Evolutionary conservation across 2,888 invertebrate genomes (phyloP), one percentile per base, ranked within the genome.

Genomic region (Brassicogethes aeneus): DNA sequence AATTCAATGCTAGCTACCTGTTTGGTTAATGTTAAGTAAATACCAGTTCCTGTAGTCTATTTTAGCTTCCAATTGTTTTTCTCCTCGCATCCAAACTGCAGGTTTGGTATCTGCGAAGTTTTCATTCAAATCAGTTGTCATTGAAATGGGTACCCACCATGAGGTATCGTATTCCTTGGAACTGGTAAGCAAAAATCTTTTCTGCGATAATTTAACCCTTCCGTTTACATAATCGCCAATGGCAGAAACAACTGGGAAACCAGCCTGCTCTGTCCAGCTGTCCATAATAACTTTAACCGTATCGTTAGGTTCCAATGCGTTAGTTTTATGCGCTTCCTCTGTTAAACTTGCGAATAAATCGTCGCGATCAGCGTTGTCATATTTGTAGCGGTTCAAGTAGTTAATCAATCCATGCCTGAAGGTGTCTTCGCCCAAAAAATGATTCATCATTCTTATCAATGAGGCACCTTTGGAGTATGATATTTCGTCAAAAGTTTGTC

Each of bases 391-490:
- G 15, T 68, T 64, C 17, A 80, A 59, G 51, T 74, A 73, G 44
- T 72, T 70, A 16, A 67, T 70, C 1, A 79, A 60, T 3, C 76
- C 76, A 8, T 61, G 56, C 38, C 70, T 70, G 59, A 80, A 79
- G 1, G 72, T 71, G 15, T 68, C 66, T 51, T 79, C 77, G 1
- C 84, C 84, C 8, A 85, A 69, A 55, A 82, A 78, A 46, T 79
- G 73, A 50, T 76, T 73, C 68, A 86, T 74, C 85, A 86, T 86
- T 46, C 81, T 69, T 43, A 86, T 73, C 2, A 87, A 66, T 3
- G 81, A 76, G 1, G 84, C 79, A 55, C 70, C 79, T 70, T 85
- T 85, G 15, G 75, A 73, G 59, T 85, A 85, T n/a, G 82, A 79
- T 39, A 85, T 81, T 3, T 71, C 68, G 62, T 85, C 82, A 57